Conservation (phyloP, 2,888 invertebrate species). For the Linyphia triangularis region DNA sequence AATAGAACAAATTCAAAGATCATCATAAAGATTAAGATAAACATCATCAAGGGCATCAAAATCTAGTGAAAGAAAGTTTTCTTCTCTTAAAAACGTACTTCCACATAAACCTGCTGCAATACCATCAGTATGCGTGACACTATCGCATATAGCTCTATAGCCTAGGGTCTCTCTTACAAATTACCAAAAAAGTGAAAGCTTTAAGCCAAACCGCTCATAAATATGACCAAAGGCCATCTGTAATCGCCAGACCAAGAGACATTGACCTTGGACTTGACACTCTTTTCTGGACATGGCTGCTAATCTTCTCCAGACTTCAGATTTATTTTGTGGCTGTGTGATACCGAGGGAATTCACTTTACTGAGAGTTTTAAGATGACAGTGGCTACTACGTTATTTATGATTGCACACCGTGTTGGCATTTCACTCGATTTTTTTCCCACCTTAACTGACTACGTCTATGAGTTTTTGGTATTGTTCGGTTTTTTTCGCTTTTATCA, state of each 20-base stretch:
- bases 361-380: background rate
- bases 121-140: conserved; percentile 47
- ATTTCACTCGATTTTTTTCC: too few species aligned
- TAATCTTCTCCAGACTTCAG: background rate
- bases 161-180: conserved; percentile 33
- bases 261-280: conserved; percentile 41
- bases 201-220: conserved; percentile 11
- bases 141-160: background rate
- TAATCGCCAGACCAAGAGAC: conserved; percentile 50
- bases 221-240: conserved; percentile 28
- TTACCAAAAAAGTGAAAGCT: conserved; percentile 9
- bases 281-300: conserved; percentile 1
- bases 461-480: too few species aligned
- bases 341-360: background rate
- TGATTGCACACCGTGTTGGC: too few species aligned
- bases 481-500: too few species aligned
- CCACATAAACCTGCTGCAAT: background rate
- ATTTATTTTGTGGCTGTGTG: conserved; percentile 7
- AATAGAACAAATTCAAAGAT: too few species aligned
- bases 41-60: background rate
- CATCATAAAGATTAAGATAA: background rate
- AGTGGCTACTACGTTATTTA: conserved; percentile 18
- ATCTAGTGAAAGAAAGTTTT: background rate
- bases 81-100: background rate
- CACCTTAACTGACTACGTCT: too few species aligned